Base-by-base conservation (phyloP, 2,797 vertebrate genomes). In the Mormyrops attenuatus region DNA sequence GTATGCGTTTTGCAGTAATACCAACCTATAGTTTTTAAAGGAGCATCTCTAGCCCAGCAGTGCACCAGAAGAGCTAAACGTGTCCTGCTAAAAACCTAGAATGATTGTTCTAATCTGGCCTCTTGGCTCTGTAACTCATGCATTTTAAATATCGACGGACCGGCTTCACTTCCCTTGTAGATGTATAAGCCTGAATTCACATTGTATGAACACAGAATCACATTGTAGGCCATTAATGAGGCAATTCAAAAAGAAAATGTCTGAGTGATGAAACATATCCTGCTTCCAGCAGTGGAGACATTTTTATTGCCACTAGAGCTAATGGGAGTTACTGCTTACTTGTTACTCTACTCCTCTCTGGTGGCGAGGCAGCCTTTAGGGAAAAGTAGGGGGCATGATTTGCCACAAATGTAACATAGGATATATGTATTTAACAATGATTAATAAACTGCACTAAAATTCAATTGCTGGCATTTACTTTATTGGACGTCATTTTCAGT, bases 401-500 rank as follows among this genome's bases (percentile, higher is more conserved):
- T 38, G 52, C 85, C 85, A 86, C 85, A 96, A 92, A 93, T 95
- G 95, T 95, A 96, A 95, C 92, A 96, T 96, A 95, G 93, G 94
- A 95, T 82, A 95, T 47, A 95, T 95, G 95, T 96, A 96, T 96
- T 93, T 88, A 93, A 95, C 94, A 94, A 95, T 92, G 96, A 96
- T 95, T 95, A 95, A 96, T 95, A 94, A 95, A 85, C 53, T 95
- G 94, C 95, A 96, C 94, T 96, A 95, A 92, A 94, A 91, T 92
- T 94, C 86, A 94, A 90, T 89, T 93, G 90, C 87, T 90, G 85
- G 92, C 94, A 94, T 38, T 20, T 0, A 73, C 30, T 30, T 30
- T 77, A 52, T 52, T 34, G 26, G 49, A 52, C 11, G 20, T 77
- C n/a, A 49, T 30, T 17, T 84, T 13, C 84, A 85, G n/a, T 53